phyloP scores from a whole-genome alignment of 2,113 vertebrate species.

The Elanoides forficatus region DNA sequence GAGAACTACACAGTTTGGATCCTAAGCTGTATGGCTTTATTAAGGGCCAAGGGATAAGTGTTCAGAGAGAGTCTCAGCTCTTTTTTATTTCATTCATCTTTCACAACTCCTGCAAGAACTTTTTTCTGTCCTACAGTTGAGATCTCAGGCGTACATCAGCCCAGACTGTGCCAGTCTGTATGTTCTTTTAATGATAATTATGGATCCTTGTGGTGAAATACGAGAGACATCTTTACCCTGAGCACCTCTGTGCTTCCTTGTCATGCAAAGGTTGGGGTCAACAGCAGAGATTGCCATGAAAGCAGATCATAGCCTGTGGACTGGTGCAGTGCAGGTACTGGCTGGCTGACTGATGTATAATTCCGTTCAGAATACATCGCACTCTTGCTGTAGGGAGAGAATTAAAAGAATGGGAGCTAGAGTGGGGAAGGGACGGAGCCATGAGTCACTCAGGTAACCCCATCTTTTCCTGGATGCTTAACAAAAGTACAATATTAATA shows the following conservation, averaged over 20 bases:
- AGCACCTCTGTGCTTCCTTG: not conserved
- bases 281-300: not conserved
- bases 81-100: not conserved
- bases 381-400: not conserved
- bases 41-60: not conserved
- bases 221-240: not conserved
- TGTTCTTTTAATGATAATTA: not conserved
- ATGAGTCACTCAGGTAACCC: conserved; percentile 30
- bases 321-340: not conserved
- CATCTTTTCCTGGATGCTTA: not conserved
- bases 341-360: not conserved
- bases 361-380: not conserved
- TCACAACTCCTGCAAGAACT: not conserved
- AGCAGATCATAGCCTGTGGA: not conserved
- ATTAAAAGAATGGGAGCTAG: conserved; percentile 9
- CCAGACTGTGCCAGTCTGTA: not conserved
- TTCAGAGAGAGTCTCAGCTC: not conserved
- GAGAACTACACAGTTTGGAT: not conserved
- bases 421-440: not conserved
- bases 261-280: not conserved
- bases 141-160: not conserved
- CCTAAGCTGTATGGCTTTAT: not conserved
- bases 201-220: not conserved
- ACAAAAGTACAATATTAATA: conserved; percentile 64
- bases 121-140: not conserved